Conservation (phyloP, 1,140 invertebrate genomes). For the Steinernema khuongi region DNA sequence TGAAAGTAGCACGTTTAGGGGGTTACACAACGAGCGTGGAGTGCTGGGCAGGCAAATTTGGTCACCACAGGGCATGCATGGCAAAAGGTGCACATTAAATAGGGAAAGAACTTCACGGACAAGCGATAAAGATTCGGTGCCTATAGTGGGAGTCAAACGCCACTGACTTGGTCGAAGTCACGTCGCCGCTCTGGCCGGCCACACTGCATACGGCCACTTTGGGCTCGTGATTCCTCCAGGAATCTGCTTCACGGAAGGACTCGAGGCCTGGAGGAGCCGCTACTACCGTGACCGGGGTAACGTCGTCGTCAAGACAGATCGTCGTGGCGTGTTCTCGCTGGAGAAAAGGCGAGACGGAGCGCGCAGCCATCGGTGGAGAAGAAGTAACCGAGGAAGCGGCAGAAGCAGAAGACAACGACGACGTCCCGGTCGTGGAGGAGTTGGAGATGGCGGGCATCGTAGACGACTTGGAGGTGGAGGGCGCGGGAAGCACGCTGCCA, state of each 20-base stretch:
- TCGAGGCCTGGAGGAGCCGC: not conserved
- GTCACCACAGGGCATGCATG: too few relatives aligned
- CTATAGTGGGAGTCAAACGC: slow-evolving; percentile 10
- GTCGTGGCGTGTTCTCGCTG: not conserved
- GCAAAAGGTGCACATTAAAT: not conserved
- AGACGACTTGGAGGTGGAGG: slow-evolving; percentile 11
- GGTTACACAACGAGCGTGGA: too few relatives aligned
- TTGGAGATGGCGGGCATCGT: slow-evolving; percentile 26
- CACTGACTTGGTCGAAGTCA: slow-evolving; percentile 3
- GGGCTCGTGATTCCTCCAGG: not conserved
- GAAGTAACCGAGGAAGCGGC: not conserved
- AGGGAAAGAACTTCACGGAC: slow-evolving; percentile 1
- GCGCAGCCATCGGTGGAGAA: not conserved
- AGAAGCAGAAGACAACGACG: not conserved
- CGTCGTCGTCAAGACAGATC: not conserved
- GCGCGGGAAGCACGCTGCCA: slow-evolving; percentile 16
- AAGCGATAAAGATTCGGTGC: slow-evolving; percentile 11
- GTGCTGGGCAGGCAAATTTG: not conserved
- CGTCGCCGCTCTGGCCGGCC: not conserved
- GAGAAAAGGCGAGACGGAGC: not conserved
- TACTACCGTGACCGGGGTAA: not conserved
- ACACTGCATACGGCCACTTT: not conserved
- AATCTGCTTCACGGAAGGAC: not conserved
- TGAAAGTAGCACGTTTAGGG: not conserved
- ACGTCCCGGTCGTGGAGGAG: not conserved